Evolutionary conservation across 2,888 invertebrate species (phyloP).

Genomic region (Epistrophella euchroma): DNA sequence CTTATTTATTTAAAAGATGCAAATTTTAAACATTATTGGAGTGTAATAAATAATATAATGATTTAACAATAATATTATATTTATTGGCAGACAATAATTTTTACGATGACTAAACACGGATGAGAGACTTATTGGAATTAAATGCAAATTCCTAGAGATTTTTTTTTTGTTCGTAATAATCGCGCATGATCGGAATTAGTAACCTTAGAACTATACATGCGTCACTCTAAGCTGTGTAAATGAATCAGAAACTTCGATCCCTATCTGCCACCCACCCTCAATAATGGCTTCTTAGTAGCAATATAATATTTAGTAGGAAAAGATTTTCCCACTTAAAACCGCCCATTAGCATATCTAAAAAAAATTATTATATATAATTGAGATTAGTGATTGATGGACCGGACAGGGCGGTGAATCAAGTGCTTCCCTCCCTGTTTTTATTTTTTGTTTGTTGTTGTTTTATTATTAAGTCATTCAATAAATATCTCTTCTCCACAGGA

Average conservation of each 20-base stretch:
- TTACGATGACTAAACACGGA: conserved; percentile 34
- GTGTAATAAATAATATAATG: conserved; percentile 9
- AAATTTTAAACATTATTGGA: background rate
- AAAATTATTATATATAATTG: too few species aligned
- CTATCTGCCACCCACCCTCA: conserved; percentile 21
- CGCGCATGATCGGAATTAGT: background rate
- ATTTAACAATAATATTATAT: conserved; percentile 11
- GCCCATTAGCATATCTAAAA: background rate
- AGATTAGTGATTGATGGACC: conserved; percentile 46
- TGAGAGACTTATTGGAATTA: conserved; percentile 57
- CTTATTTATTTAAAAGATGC: background rate
- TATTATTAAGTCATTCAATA: conserved; percentile 59
- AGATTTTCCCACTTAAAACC: conserved; percentile 27
- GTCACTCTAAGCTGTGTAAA: conserved; percentile 34
- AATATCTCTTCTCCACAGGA: conserved; percentile 47
- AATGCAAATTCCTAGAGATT: conserved; percentile 50
- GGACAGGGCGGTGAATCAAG: background rate
- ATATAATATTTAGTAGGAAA: background rate
- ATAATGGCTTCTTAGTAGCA: conserved; percentile 55
- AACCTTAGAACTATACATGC: conserved; percentile 27
- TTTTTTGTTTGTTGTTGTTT: background rate
- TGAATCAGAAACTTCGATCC: conserved; percentile 42
- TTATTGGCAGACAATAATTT: conserved; percentile 22
- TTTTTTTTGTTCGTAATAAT: background rate
- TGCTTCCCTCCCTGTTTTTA: background rate